Conservation (phyloP, 2,113 vertebrate species). For the Emydocephalus ijimae region DNA sequence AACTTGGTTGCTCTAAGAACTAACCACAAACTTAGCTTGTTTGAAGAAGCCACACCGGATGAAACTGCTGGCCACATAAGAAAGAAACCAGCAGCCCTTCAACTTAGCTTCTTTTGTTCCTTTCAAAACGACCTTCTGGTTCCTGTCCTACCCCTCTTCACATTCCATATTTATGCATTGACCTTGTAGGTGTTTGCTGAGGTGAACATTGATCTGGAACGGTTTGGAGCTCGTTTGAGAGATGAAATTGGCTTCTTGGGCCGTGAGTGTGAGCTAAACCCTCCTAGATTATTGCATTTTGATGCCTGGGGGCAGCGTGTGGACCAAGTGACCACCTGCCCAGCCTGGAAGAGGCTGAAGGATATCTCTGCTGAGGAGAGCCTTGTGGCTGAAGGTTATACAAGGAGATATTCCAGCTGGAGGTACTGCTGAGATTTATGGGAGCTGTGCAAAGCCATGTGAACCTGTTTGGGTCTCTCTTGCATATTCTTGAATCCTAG, state of each 20-base stretch:
- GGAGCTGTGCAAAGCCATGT: neutral
- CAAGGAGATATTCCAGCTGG: conserved; percentile 73
- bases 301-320: conserved; percentile 71
- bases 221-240: conserved; percentile 71
- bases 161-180: neutral
- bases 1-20: neutral
- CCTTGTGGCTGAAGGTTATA: conserved; percentile 64
- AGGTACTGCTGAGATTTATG: conserved; percentile 59
- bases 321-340: conserved; percentile 75
- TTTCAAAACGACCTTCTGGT: neutral
- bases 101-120: neutral
- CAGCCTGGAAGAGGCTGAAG: conserved; percentile 77
- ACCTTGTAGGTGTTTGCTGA: conserved; percentile 55
- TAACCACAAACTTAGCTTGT: neutral
- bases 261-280: conserved; percentile 74
- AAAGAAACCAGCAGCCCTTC: neutral
- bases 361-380: conserved; percentile 56
- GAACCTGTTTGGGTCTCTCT: neutral
- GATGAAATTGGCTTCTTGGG: conserved; percentile 67
- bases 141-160: neutral
- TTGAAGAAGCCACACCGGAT: neutral
- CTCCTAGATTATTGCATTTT: conserved; percentile 70
- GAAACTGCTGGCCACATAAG: neutral
- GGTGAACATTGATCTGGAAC: conserved; percentile 62
- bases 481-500: neutral